phyloP scores from a whole-genome alignment of 2,113 vertebrate genomes.

The Acanthochromis polyacanthus region DNA sequence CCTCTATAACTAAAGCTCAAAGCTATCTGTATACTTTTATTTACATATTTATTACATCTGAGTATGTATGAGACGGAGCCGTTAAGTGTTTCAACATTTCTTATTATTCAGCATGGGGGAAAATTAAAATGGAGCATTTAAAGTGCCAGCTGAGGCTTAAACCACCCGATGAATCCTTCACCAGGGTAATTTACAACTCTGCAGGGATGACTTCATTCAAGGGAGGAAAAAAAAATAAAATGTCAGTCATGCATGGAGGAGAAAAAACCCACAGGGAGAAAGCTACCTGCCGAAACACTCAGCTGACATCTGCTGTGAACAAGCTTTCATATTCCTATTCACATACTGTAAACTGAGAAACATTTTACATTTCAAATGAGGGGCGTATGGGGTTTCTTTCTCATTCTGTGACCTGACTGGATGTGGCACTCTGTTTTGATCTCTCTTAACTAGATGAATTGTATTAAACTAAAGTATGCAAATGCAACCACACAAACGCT shows the following conservation, averaged over 20 bases:
- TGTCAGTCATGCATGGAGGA: conserved; percentile 52
- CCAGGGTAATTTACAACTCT: conserved; percentile 66
- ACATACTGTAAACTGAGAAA: conserved; percentile 16
- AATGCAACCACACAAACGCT: background rate
- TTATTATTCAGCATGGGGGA: conserved; percentile 48
- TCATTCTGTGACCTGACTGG: background rate
- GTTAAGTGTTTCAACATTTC: conserved; percentile 55
- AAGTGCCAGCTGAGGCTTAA: conserved; percentile 67
- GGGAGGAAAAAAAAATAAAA: conserved; percentile 46
- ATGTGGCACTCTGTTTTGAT: background rate
- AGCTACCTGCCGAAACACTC: conserved; percentile 50
- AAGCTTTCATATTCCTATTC: conserved; percentile 29
- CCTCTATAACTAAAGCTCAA: background rate
- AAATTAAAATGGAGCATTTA: conserved; percentile 65
- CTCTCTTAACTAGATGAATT: background rate
- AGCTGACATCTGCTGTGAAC: conserved; percentile 57
- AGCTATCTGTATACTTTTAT: conserved; percentile 40
- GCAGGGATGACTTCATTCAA: conserved; percentile 57
- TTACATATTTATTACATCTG: conserved; percentile 52
- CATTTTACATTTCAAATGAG: conserved; percentile 17
- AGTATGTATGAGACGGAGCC: conserved; percentile 59
- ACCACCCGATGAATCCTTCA: conserved; percentile 64
- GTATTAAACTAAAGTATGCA: background rate
- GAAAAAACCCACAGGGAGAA: conserved; percentile 31
- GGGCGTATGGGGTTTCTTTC: background rate